Evolutionary conservation across 2,888 invertebrate species (phyloP), one percentile per base, ranked within the genome.

Genomic region (Archips xylosteana): DNA sequence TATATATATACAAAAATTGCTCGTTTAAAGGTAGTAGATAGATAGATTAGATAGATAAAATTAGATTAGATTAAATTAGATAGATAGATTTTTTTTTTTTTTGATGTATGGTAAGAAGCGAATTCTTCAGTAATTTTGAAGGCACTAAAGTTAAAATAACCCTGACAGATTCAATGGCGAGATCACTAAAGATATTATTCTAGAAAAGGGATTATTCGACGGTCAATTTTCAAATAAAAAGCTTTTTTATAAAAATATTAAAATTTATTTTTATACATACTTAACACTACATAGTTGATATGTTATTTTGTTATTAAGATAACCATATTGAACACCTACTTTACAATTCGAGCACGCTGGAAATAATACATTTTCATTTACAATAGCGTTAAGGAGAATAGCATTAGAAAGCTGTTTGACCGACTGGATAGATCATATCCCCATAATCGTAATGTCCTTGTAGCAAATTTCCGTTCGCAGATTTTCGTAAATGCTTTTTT

Each of bases 221-320:
- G n/a, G 2, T 49, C 45, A 45, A 9, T 10, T 45, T 45, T 69
- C 79, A 83, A 82, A 65, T 72, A 49, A n/a, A 4, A n/a, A 23
- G 9, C 39, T 39, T 39, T 54, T 63, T 3, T 86, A 86, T 15
- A 82, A 89, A 89, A 87, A 88, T 88, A 86, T 79, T 81, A 84
- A 87, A 83, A 76, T 87, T 86, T 75, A 71, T 67, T 75, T 36
- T 42, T 45, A 64, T 64, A 49, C 63, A 57, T 12, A 45, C 45
- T 51, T 45, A 61, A 54, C 15, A 66, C n/a, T 66, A 61, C 36
- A 76, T 74, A 23, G 81, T 77, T 86, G 87, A 89, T 88, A 88
- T 87, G 87, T 87, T 81, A 79, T 70, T 79, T 70, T 74, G 70
- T 71, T 74, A 78, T 77, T 39, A 12, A 57, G 32, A 57, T 57